Percentiles rank a stretch among this genome's conserved stretches.
These are phyloP conservation scores for Scaptomyza montana DNA, from an alignment of 1,140 invertebrate species.

Conservation along the genomic window DNA sequence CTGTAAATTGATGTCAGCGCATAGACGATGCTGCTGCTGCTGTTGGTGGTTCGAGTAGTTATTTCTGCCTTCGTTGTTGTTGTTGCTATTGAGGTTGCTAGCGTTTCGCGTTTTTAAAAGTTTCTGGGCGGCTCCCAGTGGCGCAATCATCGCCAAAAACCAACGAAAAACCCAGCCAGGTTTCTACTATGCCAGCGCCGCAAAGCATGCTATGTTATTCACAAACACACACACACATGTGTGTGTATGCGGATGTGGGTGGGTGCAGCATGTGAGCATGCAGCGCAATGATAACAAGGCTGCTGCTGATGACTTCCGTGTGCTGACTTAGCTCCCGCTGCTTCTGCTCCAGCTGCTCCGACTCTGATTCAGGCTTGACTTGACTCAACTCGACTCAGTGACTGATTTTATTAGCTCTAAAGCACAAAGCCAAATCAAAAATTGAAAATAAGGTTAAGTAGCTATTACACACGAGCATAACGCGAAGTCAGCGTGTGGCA, in stretches of 20 bases:
- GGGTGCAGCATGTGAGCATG: slow-evolving; percentile 5
- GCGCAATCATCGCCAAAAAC: slow-evolving; percentile 72
- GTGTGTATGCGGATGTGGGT: background rate
- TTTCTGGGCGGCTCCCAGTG: slow-evolving; percentile 61
- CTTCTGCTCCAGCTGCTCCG: slow-evolving; percentile 51
- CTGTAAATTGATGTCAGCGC: slow-evolving; percentile 72
- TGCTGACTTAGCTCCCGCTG: slow-evolving; percentile 52
- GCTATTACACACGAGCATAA: slow-evolving; percentile 70
- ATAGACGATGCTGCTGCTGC: slow-evolving; percentile 3
- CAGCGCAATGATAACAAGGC: slow-evolving; percentile 70
- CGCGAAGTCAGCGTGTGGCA: slow-evolving; percentile 17
- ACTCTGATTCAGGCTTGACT: slow-evolving; percentile 2
- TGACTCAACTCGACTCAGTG: slow-evolving; percentile 13
- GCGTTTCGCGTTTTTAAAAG: slow-evolving; percentile 73
- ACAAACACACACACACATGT: slow-evolving; percentile 27
- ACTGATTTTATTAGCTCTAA: slow-evolving; percentile 33
- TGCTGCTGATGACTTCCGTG: slow-evolving; percentile 79
- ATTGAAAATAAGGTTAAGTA: slow-evolving; percentile 82
- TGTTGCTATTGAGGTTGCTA: slow-evolving; percentile 33
- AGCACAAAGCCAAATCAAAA: slow-evolving; percentile 70
- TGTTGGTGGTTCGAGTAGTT: background rate
- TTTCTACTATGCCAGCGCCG: slow-evolving; percentile 50
- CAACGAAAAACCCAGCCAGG: slow-evolving; percentile 47
- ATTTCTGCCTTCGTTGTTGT: slow-evolving; percentile 23
- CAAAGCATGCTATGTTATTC: slow-evolving; percentile 78